A percentile compares a stretch with the other conserved stretches of the same genome.
phyloP scores from a whole-genome alignment of 2,888 invertebrate species.

The Loripinus fragilis region DNA sequence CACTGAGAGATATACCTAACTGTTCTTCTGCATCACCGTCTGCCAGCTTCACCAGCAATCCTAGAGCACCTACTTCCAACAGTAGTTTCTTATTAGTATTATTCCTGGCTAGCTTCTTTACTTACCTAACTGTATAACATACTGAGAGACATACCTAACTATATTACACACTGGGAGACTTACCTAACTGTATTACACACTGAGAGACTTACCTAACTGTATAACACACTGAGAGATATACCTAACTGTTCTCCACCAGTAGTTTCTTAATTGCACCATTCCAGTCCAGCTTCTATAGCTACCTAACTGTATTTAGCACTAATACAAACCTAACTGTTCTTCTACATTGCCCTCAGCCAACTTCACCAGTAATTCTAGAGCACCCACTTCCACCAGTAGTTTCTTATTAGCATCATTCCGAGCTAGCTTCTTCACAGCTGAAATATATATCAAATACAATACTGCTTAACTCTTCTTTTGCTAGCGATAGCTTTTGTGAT shows the following conservation, averaged over 20 bases:
- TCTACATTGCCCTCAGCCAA: slow-evolving; percentile 44
- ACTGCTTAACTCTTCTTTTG: no score
- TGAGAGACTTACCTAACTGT: no score
- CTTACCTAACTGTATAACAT: no score
- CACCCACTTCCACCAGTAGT: slow-evolving; percentile 61
- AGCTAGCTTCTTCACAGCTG: slow-evolving; percentile 49
- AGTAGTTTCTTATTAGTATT: slow-evolving; percentile 54
- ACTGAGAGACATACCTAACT: no score
- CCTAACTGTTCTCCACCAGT: slow-evolving; percentile 62
- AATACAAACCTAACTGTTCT: slow-evolving; percentile 62
- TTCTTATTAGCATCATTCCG: slow-evolving; percentile 70
- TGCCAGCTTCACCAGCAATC: slow-evolving; percentile 54
- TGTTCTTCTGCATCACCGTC: slow-evolving; percentile 53
- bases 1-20: slow-evolving; percentile 54
- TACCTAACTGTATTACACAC: no score
- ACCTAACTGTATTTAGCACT: no score
- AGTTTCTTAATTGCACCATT: slow-evolving; percentile 58
- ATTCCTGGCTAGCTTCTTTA: slow-evolving; percentile 61
- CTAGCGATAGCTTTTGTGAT: no score
- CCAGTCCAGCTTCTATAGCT: slow-evolving; percentile 54
- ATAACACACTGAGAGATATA: no score
- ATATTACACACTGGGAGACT: no score
- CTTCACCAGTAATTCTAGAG: slow-evolving; percentile 55
- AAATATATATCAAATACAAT: no score
- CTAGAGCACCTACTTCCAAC: slow-evolving; percentile 54